These are phyloP conservation scores for Suncus etruscus DNA, from an alignment of 2,113 vertebrate species.

Conservation along the genomic window DNA sequence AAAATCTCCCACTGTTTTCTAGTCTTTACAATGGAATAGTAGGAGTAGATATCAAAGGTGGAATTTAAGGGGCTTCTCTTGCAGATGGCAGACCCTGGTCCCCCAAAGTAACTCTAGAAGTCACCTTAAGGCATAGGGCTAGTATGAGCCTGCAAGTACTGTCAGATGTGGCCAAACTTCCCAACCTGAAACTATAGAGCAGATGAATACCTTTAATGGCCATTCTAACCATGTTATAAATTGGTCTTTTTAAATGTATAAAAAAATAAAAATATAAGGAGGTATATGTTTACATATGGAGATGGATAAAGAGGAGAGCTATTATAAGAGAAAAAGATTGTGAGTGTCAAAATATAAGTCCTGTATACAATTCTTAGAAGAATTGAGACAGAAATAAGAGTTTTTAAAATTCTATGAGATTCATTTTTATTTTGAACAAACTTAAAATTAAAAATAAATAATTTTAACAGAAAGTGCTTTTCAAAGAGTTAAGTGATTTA, in stretches of 20 bases:
- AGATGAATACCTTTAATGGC: background rate
- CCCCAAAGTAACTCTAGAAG: too few species aligned
- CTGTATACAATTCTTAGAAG: too few species aligned
- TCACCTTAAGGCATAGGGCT: too few species aligned
- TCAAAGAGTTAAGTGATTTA: background rate
- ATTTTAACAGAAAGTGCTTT: background rate
- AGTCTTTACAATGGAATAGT: background rate
- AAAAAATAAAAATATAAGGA: conserved; percentile 4
- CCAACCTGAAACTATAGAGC: too few species aligned
- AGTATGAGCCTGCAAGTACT: too few species aligned
- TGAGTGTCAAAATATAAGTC: background rate
- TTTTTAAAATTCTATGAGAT: background rate
- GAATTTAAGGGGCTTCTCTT: too few species aligned
- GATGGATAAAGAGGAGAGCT: background rate
- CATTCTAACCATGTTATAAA: background rate
- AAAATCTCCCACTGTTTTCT: background rate
- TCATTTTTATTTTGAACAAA: conserved; percentile 21
- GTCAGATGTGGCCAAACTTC: too few species aligned
- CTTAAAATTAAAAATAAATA: background rate
- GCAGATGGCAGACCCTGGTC: too few species aligned
- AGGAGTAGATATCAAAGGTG: too few species aligned
- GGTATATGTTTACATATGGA: background rate
- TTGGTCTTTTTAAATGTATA: background rate
- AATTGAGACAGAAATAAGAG: background rate
- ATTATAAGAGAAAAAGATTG: background rate